Conservation (phyloP, 2,888 invertebrate genomes). For the Nomada goodeniana region DNA sequence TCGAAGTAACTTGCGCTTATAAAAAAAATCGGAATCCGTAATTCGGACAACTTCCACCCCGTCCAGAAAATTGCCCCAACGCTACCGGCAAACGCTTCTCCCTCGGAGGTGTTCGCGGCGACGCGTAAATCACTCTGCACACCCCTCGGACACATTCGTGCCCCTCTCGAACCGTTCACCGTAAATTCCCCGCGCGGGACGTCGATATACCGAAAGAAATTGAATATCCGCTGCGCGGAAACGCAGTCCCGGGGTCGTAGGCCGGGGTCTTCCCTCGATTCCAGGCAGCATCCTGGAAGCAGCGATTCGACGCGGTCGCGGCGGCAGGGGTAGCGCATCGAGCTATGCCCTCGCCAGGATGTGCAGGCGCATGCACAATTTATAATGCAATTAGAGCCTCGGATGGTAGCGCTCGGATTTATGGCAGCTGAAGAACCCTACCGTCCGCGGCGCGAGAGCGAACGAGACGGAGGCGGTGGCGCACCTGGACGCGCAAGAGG, state of each 20-base stretch:
- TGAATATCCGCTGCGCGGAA: slow-evolving; percentile 36
- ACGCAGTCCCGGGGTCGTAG: slow-evolving; percentile 50
- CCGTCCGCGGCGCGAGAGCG: slow-evolving; percentile 46
- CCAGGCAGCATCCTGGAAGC: slow-evolving; percentile 70
- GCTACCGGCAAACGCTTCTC: too few species aligned
- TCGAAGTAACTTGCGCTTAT: too few species aligned
- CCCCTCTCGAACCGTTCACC: background rate
- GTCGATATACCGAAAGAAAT: slow-evolving; percentile 31
- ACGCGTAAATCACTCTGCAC: too few species aligned
- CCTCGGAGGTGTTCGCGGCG: too few species aligned
- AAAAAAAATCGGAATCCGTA: too few species aligned
- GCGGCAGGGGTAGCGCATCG: slow-evolving; percentile 55
- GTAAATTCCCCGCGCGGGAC: slow-evolving; percentile 15
- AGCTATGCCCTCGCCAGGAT: slow-evolving; percentile 74
- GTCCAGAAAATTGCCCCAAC: too few species aligned
- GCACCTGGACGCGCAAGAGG: slow-evolving; percentile 49
- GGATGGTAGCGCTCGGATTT: slow-evolving; percentile 83
- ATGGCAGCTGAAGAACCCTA: slow-evolving; percentile 80
- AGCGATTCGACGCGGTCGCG: slow-evolving; percentile 65
- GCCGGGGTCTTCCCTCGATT: slow-evolving; percentile 44
- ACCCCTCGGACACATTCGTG: too few species aligned
- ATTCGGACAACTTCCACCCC: too few species aligned
- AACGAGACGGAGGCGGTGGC: slow-evolving; percentile 40
- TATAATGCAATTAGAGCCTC: slow-evolving; percentile 84
- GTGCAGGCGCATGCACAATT: slow-evolving; percentile 82